Base-by-base conservation (phyloP, 1,140 invertebrate genomes). In the Anastrepha ludens region DNA sequence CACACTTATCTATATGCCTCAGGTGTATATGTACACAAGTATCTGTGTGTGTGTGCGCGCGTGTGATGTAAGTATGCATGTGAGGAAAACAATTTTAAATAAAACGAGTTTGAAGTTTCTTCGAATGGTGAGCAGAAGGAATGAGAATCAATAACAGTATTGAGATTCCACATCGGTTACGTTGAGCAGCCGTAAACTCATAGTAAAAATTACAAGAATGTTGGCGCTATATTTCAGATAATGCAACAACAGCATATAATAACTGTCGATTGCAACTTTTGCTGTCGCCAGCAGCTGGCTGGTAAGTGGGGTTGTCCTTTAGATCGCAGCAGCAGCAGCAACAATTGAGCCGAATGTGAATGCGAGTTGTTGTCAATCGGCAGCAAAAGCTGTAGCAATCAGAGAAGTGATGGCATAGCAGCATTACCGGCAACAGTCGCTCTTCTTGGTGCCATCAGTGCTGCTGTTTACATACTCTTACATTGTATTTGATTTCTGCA, bases 401-500 rank as follows among this genome's bases (percentile, higher is more conserved):
- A 58, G 74, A 55, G 44, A 58, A 55, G 47, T 81, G 74, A 81
- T 81, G 74, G 47, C 74, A 8, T 20, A 29, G 47, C 47, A 47
- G 7, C 0, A 20, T 55, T 15, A 74, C 67, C 7, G 47, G 74
- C n/a, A 81, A 50, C 74, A 81, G 47, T 81, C 20, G 74, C 74
- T 55, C 44, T 55, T 81, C 41, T 41, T 81, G 47, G 47, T 81
- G 44, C 9, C 47, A 81, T 9, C 47, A 81, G 29, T 81, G 47
- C 74, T n/a, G n/a, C 17, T 81, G 74, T 81, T 81, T 81, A 81
- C 74, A 81, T 81, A 81, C 74, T 81, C 47, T 41, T 41, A 81
- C 74, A 81, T 81, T 81, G 74, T 81, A 55, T 81, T 81, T 81
- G 74, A 81, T 81, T 81, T 81, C 47, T 55, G 74, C 41, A 55